phyloP scores from a whole-genome alignment of 2,888 invertebrate genomes.

The Lypha dubia region DNA sequence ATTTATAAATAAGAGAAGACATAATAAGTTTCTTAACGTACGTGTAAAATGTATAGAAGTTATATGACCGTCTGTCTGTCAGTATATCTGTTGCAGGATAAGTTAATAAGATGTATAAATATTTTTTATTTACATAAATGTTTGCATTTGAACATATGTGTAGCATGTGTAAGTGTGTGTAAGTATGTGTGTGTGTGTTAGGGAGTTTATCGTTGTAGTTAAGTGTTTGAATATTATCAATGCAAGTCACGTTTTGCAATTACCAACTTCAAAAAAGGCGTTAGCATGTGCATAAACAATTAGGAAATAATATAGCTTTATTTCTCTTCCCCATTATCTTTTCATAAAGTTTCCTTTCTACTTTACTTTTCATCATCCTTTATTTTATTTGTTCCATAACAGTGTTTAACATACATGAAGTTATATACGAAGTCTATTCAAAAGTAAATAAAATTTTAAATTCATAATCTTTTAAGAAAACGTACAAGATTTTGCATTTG shows the following conservation, averaged over 20 bases:
- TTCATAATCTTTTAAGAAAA: too few species aligned
- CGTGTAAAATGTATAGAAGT: background rate
- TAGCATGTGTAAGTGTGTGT: background rate
- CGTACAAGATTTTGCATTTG: too few species aligned
- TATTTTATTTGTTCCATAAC: background rate
- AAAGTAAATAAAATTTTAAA: background rate
- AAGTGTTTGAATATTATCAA: slow-evolving; percentile 43
- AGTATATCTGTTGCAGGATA: slow-evolving; percentile 27
- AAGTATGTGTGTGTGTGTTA: background rate
- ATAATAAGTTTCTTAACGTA: slow-evolving; percentile 13
- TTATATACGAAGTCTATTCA: background rate
- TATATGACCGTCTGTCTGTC: background rate
- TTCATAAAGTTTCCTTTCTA: background rate
- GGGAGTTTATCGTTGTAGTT: slow-evolving; percentile 22
- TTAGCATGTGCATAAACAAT: slow-evolving; percentile 70
- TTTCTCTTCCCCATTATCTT: slow-evolving; percentile 12
- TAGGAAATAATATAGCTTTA: slow-evolving; percentile 59
- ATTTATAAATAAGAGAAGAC: background rate
- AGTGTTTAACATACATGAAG: background rate
- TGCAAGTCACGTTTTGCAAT: slow-evolving; percentile 77
- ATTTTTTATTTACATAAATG: slow-evolving; percentile 34
- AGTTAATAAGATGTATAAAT: slow-evolving; percentile 53
- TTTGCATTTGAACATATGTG: slow-evolving; percentile 6
- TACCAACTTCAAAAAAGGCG: slow-evolving; percentile 73
- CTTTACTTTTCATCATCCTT: background rate